Evolutionary conservation across 2,888 invertebrate genomes (phyloP).

Genomic region (Cerastoderma edule): DNA sequence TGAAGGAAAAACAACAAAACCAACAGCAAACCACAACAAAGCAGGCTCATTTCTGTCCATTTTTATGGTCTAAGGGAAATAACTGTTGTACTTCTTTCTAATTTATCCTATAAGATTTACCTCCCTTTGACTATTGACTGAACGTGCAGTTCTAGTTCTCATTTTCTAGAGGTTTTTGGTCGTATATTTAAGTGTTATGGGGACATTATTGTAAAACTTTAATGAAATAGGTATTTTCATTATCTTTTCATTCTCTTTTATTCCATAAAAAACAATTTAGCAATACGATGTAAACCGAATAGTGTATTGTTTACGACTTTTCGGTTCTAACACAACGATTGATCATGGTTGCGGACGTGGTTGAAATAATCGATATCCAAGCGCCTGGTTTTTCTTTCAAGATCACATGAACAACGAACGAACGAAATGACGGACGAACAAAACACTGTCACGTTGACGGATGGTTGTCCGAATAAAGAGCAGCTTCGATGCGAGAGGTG

Average conservation of each 20-base stretch:
- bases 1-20: no score
- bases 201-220: no score
- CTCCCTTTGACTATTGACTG: background rate
- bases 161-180: no score
- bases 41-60: no score
- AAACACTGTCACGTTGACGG: background rate
- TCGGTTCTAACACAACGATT: constrained; percentile 8
- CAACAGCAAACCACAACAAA: no score
- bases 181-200: no score
- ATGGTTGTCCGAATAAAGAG: constrained; percentile 63
- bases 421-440: background rate
- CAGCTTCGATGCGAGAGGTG: constrained; percentile 74
- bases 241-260: no score
- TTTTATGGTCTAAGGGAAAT: constrained; percentile 18
- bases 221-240: no score
- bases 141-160: background rate
- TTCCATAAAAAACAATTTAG: no score
- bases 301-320: background rate
- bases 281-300: no score
- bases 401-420: constrained; percentile 11
- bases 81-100: background rate
- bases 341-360: background rate
- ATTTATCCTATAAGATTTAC: background rate
- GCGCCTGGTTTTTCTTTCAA: background rate
- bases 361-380: background rate